phyloP scores from a whole-genome alignment of 2,797 vertebrate species.

The Bufotes viridis region DNA sequence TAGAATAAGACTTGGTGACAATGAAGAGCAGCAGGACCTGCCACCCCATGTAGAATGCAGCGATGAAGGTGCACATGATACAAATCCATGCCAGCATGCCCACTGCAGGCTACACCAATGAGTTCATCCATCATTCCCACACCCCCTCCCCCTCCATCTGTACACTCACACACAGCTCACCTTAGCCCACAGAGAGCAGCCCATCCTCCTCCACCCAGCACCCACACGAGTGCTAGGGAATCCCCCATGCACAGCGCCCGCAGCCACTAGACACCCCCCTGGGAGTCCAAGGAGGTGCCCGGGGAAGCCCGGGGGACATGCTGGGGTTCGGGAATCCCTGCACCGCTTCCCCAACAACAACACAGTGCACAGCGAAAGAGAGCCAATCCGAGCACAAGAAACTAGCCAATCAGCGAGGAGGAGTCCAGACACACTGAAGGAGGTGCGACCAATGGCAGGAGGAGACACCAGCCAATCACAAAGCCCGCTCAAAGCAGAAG shows the following conservation, averaged over 20 bases:
- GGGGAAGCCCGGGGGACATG: slow-evolving; percentile 47
- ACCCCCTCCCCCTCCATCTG: neutral
- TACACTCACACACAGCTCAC: slow-evolving; percentile 38
- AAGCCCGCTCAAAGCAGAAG: neutral
- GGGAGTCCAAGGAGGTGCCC: slow-evolving; percentile 52
- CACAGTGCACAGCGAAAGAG: slow-evolving; percentile 17
- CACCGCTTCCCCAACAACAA: slow-evolving; percentile 58
- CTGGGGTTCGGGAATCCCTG: slow-evolving; percentile 44
- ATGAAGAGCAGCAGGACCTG: neutral
- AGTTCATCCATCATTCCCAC: neutral
- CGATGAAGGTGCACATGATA: neutral
- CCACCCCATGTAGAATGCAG: neutral
- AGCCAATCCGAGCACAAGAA: slow-evolving; percentile 21
- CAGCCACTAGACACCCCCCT: slow-evolving; percentile 14
- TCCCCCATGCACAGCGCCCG: slow-evolving; percentile 25
- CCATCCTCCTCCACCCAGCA: slow-evolving; percentile 67
- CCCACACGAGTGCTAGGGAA: slow-evolving; percentile 59
- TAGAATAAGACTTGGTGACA: neutral
- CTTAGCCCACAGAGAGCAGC: slow-evolving; percentile 70
- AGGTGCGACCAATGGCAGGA: slow-evolving; percentile 34
- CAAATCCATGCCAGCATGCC: neutral
- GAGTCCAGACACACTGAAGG: neutral
- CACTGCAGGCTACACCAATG: neutral
- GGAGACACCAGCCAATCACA: slow-evolving; percentile 7
- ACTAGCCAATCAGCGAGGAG: slow-evolving; percentile 7